Evolutionary conservation across 2,113 vertebrate genomes (phyloP), one percentile per base, ranked within the genome.

Genomic region (Syrrhaptes paradoxus): DNA sequence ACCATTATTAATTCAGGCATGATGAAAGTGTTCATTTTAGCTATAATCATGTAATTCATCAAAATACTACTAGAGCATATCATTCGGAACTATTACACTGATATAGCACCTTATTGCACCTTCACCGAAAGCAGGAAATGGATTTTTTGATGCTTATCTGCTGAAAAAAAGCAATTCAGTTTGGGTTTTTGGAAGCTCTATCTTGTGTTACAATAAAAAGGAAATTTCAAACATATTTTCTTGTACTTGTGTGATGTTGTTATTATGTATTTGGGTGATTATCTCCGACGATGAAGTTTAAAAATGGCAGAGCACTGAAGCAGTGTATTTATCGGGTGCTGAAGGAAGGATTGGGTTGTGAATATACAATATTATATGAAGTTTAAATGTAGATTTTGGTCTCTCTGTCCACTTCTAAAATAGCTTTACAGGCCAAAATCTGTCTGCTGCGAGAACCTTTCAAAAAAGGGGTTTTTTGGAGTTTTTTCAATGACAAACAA

Each of bases 11-110:
- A 98, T 98, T 98, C 98, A 98, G 98, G 98, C 98, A 95, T 97
- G 96, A 98, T 98, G 98, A 99, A 98, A 98, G 98, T 98, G 98
- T 98, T 99, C 98, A 98, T 99, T 99, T 98, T 98, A 98, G 97
- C 97, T 98, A 98, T 99, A 99, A 99, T 99, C 98, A 98, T 98
- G 98, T 98, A 98, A 99, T 99, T 99, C 98, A 98, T 99, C 99
- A 99, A 98, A 98, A 98, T 95, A 98, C 97, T 97, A 97, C 97
- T 97, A 98, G 97, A 98, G 98, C 98, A 98, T 98, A 97, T 98
- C 98, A 97, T 96, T 97, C 96, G 97, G 97, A 97, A 98, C 97
- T 97, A 98, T 97, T 98, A 97, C 96, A 98, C 97, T 98, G 98
- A 98, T 97, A 96, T 55, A 98, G 97, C 95, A 98, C 97, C 97